phyloP scores from a whole-genome alignment of 2,888 invertebrate genomes.

The Mimas tiliae region DNA sequence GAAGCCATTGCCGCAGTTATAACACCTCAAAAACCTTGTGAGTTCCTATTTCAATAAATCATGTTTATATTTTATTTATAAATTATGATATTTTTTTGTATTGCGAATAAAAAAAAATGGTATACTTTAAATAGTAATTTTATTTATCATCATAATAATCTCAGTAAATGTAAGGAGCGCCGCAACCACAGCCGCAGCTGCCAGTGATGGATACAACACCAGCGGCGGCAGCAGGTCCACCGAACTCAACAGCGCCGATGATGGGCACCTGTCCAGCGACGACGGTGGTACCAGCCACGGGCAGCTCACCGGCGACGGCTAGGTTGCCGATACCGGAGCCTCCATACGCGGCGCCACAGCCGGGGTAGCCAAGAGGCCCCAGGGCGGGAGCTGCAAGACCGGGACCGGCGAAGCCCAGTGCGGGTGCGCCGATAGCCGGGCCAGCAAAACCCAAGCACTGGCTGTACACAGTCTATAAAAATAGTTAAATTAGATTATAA shows the following conservation, averaged over 20 bases:
- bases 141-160: neutral
- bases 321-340: slow-evolving; percentile 39
- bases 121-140: neutral
- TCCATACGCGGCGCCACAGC: slow-evolving; percentile 29
- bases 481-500: neutral
- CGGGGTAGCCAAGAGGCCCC: slow-evolving; percentile 32
- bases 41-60: no score
- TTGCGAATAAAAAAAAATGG: neutral
- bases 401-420: slow-evolving; percentile 2
- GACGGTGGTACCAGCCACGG: slow-evolving; percentile 41
- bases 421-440: neutral
- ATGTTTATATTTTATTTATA: no score
- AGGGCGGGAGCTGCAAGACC: slow-evolving; percentile 3
- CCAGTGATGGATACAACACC: slow-evolving; percentile 32
- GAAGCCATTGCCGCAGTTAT: no score
- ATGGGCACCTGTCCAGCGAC: slow-evolving; percentile 29
- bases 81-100: no score
- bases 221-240: slow-evolving; percentile 36
- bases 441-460: slow-evolving; percentile 18
- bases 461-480: slow-evolving; percentile 22
- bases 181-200: slow-evolving; percentile 37
- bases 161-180: slow-evolving; percentile 19
- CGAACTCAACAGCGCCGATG: slow-evolving; percentile 34
- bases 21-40: no score
- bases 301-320: slow-evolving; percentile 41